These are phyloP conservation scores for Reticulitermes lucifugus DNA, from an alignment of 2,888 invertebrate species.

Conservation along the genomic window DNA sequence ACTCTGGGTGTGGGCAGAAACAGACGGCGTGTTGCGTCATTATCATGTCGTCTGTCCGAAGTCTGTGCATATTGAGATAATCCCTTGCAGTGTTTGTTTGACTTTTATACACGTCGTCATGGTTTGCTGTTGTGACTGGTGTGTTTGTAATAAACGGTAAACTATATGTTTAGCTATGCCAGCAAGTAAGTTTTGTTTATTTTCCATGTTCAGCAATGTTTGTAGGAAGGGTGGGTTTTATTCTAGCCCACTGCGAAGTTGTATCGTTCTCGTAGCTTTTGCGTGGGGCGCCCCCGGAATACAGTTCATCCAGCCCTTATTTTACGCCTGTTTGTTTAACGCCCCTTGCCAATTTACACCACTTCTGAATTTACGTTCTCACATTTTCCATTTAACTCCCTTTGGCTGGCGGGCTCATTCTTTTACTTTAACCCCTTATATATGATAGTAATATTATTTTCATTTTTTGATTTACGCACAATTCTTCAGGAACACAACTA, in stretches of 20 bases:
- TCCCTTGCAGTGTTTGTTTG: not conserved
- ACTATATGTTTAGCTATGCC: conserved; percentile 1
- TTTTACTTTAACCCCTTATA: too few relatives aligned
- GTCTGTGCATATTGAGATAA: not conserved
- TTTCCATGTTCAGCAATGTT: not conserved
- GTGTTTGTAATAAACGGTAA: not conserved
- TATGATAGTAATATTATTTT: too few relatives aligned
- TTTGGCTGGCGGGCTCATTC: too few relatives aligned
- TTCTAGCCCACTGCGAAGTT: not conserved
- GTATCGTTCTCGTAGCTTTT: not conserved
- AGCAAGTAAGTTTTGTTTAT: not conserved
- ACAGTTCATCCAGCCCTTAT: too few relatives aligned
- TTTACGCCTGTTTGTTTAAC: too few relatives aligned
- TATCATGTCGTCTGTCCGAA: not conserved
- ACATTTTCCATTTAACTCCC: too few relatives aligned
- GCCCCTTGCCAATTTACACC: too few relatives aligned
- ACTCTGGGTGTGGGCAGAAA: not conserved
- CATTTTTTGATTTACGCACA: too few relatives aligned
- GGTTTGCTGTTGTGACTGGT: not conserved
- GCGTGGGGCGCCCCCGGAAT: too few relatives aligned
- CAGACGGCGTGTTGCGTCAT: not conserved
- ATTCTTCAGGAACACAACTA: too few relatives aligned
- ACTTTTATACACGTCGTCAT: not conserved
- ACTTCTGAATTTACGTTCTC: too few relatives aligned
- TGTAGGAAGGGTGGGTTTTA: not conserved